A percentile compares a stretch with the other conserved stretches of the same genome.
These are phyloP conservation scores for Encarsia formosa DNA, from an alignment of 2,888 invertebrate genomes.

Conservation along the genomic window DNA sequence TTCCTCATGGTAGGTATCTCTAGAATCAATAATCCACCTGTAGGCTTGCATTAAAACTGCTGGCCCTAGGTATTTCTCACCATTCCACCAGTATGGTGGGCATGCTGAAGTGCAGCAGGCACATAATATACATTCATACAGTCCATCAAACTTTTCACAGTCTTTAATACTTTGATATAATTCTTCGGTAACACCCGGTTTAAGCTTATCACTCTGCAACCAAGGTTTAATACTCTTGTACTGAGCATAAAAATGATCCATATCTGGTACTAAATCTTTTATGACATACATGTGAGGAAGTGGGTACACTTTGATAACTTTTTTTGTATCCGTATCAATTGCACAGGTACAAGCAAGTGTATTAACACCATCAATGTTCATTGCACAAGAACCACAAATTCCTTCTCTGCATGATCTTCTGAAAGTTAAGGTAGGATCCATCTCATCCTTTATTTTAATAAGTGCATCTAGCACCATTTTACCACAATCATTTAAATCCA, in stretches of 20 bases:
- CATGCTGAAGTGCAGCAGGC: conserved; percentile 97
- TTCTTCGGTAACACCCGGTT: too few relatives aligned
- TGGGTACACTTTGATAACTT: conserved; percentile 73
- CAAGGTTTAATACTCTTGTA: conserved; percentile 94
- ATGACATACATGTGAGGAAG: conserved; percentile 98
- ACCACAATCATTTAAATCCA: conserved; percentile 72
- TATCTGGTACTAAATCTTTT: conserved; percentile 90
- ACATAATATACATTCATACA: conserved; percentile 96
- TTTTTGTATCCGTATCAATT: conserved; percentile 33
- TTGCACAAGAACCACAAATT: conserved; percentile 97
- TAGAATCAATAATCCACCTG: conserved; percentile 71
- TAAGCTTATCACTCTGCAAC: conserved; percentile 52
- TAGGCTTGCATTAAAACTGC: conserved; percentile 97
- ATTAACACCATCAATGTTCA: conserved; percentile 97
- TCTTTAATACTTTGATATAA: conserved; percentile 88
- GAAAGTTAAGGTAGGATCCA: conserved; percentile 93
- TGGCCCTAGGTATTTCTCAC: conserved; percentile 94
- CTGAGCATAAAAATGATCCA: conserved; percentile 94
- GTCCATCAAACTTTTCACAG: conserved; percentile 88
- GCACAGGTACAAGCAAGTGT: conserved; percentile 80
- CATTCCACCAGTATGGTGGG: conserved; percentile 99
- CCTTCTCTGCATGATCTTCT: conserved; percentile 95
- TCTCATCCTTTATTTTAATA: conserved; percentile 94
- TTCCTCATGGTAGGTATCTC: conserved; percentile 62
- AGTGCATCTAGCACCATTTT: conserved; percentile 96